Conservation (phyloP, 1,140 invertebrate species). For the Parasteatoda tepidariorum region DNA sequence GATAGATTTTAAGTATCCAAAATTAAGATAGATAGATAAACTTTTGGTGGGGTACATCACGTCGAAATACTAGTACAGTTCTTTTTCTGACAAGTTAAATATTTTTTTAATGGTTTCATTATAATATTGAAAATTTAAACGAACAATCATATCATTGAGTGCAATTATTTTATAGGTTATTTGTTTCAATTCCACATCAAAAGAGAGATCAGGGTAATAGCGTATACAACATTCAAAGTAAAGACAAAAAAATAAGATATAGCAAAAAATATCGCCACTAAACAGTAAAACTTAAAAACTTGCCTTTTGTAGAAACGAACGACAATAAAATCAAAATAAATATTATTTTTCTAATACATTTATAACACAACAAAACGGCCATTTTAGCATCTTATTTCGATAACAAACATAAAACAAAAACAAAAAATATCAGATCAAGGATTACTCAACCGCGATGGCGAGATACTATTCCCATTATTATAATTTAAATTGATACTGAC, state of each 20-base stretch:
- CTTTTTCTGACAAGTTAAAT: too few relatives aligned
- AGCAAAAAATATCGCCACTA: background rate
- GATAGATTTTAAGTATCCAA: too few relatives aligned
- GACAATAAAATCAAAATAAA: background rate
- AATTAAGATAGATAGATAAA: too few relatives aligned
- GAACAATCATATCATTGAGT: background rate
- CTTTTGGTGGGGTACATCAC: too few relatives aligned
- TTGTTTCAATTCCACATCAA: background rate
- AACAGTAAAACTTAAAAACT: background rate
- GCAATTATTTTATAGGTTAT: background rate
- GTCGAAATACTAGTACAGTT: too few relatives aligned
- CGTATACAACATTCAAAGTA: background rate
- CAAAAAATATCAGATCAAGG: too few relatives aligned
- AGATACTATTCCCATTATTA: too few relatives aligned
- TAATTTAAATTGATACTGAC: too few relatives aligned
- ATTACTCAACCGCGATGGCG: too few relatives aligned
- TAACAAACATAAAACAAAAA: too few relatives aligned
- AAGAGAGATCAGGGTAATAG: background rate
- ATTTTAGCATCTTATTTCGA: too few relatives aligned
- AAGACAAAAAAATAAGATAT: background rate
- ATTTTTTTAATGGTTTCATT: too few relatives aligned
- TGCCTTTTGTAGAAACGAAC: conserved; percentile 20
- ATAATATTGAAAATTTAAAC: background rate
- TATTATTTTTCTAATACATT: conserved; percentile 37
- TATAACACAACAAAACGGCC: conserved; percentile 47